Evolutionary conservation across 1,140 invertebrate species (phyloP).

Genomic region (Drosophila sechellia): DNA sequence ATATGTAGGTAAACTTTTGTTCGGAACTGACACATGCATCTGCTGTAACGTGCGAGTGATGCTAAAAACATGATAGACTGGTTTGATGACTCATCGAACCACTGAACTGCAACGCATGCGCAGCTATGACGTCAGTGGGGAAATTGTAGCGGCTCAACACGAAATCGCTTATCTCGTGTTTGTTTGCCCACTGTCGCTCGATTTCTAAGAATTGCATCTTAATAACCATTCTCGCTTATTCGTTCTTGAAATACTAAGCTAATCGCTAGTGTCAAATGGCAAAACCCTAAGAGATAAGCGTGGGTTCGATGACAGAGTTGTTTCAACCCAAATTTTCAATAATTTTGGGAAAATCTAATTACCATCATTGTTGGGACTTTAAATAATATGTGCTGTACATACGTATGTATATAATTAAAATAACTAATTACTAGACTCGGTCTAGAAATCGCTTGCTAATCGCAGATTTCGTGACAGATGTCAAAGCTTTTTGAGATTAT

Average conservation of each 20-base stretch:
- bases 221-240: not conserved
- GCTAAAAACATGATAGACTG: conserved; percentile 3
- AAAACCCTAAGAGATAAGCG: conserved; percentile 15
- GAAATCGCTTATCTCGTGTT: conserved; percentile 1
- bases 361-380: not conserved
- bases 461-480: conserved; percentile 7
- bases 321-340: not conserved
- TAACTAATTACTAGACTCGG: not conserved
- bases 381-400: not conserved
- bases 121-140: conserved; percentile 50
- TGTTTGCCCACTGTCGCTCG: conserved; percentile 5
- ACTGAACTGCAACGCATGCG: conserved; percentile 34
- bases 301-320: not conserved
- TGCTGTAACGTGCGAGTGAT: conserved; percentile 6
- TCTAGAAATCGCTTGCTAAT: conserved; percentile 32
- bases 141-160: conserved; percentile 23
- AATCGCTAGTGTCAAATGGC: conserved; percentile 28
- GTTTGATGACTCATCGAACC: conserved; percentile 28
- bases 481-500: conserved; percentile 13
- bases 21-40: not conserved
- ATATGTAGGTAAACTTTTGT: not conserved
- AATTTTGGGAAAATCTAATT: not conserved
- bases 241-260: conserved; percentile 24
- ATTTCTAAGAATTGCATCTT: conserved; percentile 11
- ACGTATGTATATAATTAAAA: too few relatives aligned